Percentiles rank a stretch among this genome's conserved stretches.
These are phyloP conservation scores for Haliclona indistincta DNA, from an alignment of 37 sponge, comb jelly and placozoan genomes.

Conservation along the genomic window DNA sequence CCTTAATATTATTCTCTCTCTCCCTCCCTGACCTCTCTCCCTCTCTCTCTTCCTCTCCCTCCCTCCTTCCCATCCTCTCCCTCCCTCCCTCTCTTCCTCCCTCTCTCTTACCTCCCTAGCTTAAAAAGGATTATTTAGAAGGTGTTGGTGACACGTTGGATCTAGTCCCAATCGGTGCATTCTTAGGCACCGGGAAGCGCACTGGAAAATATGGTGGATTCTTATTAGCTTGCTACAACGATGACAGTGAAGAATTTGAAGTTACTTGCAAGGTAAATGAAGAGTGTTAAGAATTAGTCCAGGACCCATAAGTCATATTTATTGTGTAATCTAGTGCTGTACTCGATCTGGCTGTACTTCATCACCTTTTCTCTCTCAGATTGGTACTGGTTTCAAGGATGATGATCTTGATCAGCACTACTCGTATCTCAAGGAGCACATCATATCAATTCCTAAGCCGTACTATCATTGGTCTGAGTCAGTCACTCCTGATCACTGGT, in stretches of 20 bases:
- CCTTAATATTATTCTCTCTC: too few species aligned
- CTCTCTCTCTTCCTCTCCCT: too few species aligned
- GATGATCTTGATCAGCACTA: constrained; percentile 86
- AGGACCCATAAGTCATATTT: too few species aligned
- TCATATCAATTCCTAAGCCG: constrained; percentile 68
- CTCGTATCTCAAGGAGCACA: constrained; percentile 76
- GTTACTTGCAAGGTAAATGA: constrained; percentile 88
- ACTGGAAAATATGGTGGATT: constrained; percentile 95
- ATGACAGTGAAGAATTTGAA: constrained; percentile 92
- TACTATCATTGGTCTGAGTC: constrained; percentile 84
- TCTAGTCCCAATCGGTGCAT: constrained; percentile 95
- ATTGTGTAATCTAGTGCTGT: too few species aligned
- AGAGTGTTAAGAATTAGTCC: too few species aligned
- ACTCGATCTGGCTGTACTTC: neutral
- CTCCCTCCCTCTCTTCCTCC: too few species aligned
- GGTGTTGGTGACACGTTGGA: constrained; percentile 97
- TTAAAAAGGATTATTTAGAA: constrained; percentile 99
- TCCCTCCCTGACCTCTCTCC: too few species aligned
- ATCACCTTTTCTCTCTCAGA: constrained; percentile 33
- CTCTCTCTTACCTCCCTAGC: constrained; percentile 36
- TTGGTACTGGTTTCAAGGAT: constrained; percentile 98
- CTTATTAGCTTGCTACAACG: constrained; percentile 95
- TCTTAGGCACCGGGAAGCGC: constrained; percentile 94
- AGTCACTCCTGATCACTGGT: constrained; percentile 90
- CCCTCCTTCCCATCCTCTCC: too few species aligned